These are phyloP conservation scores for Protophormia terraenovae DNA, from an alignment of 2,888 invertebrate genomes.

Conservation along the genomic window DNA sequence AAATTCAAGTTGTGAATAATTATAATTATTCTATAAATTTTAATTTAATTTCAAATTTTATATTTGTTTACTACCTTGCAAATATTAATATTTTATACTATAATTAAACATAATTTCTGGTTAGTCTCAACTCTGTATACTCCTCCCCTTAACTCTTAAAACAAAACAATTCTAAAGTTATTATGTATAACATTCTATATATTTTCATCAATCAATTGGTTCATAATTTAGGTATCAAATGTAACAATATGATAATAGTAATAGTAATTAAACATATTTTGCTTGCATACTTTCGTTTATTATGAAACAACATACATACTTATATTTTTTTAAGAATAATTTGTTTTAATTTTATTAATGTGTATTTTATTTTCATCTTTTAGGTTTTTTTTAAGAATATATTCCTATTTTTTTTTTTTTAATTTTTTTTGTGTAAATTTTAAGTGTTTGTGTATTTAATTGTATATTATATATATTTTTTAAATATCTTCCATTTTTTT, in stretches of 20 bases:
- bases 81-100: not conserved
- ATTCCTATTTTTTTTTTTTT: not conserved
- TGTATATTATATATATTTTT: conserved; percentile 33
- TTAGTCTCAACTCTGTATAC: conserved; percentile 4
- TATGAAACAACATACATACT: not conserved
- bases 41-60: conserved; percentile 6
- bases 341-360: not conserved
- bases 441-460: conserved; percentile 7
- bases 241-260: not conserved
- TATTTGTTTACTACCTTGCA: not conserved
- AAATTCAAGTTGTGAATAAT: not conserved
- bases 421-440: conserved; percentile 9
- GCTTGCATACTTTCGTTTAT: not conserved
- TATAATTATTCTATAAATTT: conserved; percentile 6
- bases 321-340: not conserved
- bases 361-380: not conserved
- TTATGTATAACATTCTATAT: not conserved
- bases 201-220: not conserved
- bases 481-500: not conserved
- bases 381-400: not conserved
- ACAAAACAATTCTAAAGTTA: not conserved
- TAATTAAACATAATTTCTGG: not conserved
- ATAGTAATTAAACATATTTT: conserved; percentile 14
- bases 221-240: conserved; percentile 19
- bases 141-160: not conserved